These are phyloP conservation scores for Proteles cristata DNA, from an alignment of 2,113 vertebrate species.

Conservation along the genomic window DNA sequence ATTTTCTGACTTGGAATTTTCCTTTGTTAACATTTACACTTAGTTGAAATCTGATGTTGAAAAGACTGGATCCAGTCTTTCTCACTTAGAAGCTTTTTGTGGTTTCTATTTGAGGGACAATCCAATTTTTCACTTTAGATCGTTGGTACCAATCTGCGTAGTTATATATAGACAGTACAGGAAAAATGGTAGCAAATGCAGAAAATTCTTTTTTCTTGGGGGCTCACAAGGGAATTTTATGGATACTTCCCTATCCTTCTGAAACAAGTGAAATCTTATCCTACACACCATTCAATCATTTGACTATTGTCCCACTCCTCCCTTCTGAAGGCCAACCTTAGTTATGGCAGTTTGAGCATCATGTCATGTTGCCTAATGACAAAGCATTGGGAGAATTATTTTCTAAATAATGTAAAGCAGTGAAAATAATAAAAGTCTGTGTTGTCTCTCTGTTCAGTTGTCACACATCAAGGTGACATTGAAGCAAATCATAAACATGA, in stretches of 20 bases:
- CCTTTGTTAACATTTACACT: conserved; percentile 17
- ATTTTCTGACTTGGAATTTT: conserved; percentile 58
- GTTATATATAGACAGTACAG: background rate
- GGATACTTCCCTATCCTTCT: background rate
- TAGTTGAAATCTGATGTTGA: conserved; percentile 55
- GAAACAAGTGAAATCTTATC: conserved; percentile 29
- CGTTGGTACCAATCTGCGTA: background rate
- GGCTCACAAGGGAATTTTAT: background rate
- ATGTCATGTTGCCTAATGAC: background rate
- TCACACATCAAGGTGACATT: too few relatives aligned
- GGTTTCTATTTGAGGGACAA: background rate
- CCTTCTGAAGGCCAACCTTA: background rate
- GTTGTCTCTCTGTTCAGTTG: too few relatives aligned
- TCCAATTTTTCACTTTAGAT: background rate
- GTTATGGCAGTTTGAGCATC: background rate
- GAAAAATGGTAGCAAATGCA: background rate
- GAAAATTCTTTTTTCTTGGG: background rate
- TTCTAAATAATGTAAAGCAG: too few relatives aligned
- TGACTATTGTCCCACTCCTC: background rate
- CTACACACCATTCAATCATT: background rate
- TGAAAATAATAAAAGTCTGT: too few relatives aligned
- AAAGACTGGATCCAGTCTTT: background rate
- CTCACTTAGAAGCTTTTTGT: conserved; percentile 44
- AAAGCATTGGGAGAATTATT: too few relatives aligned
- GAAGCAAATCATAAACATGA: too few relatives aligned